A percentile compares a stretch with the other conserved stretches of the same genome.
Evolutionary conservation across 2,888 invertebrate genomes (phyloP).

Genomic region (Pristionchus fissidentatus): DNA sequence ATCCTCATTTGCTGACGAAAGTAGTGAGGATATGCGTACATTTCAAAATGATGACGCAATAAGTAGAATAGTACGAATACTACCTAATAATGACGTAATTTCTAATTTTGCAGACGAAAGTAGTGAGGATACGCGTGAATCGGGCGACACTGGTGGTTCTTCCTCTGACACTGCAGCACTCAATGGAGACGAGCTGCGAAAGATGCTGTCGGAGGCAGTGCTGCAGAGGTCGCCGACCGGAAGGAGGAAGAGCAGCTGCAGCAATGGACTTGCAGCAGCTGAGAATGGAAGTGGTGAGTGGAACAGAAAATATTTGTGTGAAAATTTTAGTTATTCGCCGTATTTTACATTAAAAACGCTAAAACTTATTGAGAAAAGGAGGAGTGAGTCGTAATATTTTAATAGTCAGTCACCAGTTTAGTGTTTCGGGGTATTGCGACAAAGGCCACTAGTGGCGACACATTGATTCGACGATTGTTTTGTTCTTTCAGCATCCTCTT

Average conservation of each 20-base stretch:
- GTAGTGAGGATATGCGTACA: not conserved
- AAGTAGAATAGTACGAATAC: not conserved
- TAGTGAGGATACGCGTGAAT: not conserved
- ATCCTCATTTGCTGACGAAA: no score
- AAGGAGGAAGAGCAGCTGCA: slow-evolving; percentile 9
- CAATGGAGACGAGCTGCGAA: not conserved
- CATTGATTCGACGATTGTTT: no score
- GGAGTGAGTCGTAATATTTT: not conserved
- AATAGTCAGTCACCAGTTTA: no score
- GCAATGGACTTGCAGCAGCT: not conserved
- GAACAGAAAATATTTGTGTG: not conserved
- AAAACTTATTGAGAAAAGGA: not conserved
- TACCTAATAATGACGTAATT: not conserved
- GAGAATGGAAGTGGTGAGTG: not conserved
- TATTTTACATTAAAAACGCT: no score
- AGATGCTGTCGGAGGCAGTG: slow-evolving; percentile 6
- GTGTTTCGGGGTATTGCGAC: no score
- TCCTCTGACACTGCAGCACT: no score
- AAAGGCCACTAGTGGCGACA: not conserved
- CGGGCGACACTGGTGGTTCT: no score
- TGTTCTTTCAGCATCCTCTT: not conserved
- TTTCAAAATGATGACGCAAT: not conserved
- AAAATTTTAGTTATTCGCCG: no score
- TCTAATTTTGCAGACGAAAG: not conserved
- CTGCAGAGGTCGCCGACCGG: not conserved